Conservation (phyloP, 2,797 vertebrate species). For the Clarias laeviceps region DNA sequence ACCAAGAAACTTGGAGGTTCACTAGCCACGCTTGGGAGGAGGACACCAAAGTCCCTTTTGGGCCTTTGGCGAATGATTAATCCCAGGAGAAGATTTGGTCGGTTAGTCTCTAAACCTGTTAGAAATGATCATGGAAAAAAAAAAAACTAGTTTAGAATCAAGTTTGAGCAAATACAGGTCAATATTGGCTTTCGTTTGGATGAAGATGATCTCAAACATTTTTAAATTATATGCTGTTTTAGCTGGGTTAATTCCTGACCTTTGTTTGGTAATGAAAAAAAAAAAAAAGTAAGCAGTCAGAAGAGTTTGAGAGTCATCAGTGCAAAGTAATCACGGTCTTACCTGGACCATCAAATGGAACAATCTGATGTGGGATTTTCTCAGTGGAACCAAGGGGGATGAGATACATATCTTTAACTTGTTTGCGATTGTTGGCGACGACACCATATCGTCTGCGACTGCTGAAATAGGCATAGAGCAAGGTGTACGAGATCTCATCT, state of each 20-base stretch:
- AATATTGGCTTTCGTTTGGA: not conserved
- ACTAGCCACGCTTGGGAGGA: conserved; percentile 76
- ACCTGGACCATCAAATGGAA: conserved; percentile 99
- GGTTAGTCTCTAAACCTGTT: conserved; percentile 90
- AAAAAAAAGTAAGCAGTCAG: not conserved
- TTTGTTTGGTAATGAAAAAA: not conserved
- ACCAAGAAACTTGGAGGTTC: conserved; percentile 77
- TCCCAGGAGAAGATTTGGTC: conserved; percentile 93
- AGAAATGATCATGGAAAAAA: not conserved
- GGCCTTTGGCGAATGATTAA: conserved; percentile 94
- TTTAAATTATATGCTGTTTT: not conserved
- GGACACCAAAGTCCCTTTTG: conserved; percentile 80
- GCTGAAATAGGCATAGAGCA: conserved; percentile 97
- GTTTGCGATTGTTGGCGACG: conserved; percentile 95
- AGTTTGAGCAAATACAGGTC: not conserved
- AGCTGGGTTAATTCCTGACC: not conserved
- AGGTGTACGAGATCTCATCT: conserved; percentile 96
- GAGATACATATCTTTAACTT: conserved; percentile 99
- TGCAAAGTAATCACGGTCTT: conserved; percentile 55
- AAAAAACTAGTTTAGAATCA: not conserved
- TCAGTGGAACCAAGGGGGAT: conserved; percentile 92
- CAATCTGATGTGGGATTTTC: conserved; percentile 97
- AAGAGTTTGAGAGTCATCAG: not conserved
- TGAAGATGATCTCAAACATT: not conserved
- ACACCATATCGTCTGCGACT: conserved; percentile 96